Percentiles rank a stretch among this genome's conserved stretches.
These are phyloP conservation scores for Agrilus cyanescens DNA, from an alignment of 2,888 invertebrate species.

Conservation along the genomic window DNA sequence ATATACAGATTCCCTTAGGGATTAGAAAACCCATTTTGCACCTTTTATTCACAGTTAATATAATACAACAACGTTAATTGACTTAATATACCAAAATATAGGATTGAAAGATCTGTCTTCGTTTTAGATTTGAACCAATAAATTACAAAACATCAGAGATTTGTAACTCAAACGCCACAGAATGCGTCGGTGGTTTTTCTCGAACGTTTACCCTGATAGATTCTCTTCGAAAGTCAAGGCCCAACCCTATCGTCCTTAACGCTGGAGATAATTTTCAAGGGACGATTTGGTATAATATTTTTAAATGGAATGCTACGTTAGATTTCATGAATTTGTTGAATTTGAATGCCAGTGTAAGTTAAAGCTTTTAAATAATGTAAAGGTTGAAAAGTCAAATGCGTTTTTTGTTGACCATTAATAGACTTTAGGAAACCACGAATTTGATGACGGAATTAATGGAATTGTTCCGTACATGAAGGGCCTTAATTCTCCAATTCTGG, in stretches of 20 bases:
- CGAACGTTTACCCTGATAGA: conserved; percentile 47
- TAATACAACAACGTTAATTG: no score
- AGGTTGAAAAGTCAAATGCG: no score
- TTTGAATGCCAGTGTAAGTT: conserved; percentile 65
- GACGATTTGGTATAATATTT: conserved; percentile 66
- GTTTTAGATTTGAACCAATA: conserved; percentile 42
- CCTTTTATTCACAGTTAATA: no score
- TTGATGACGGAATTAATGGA: conserved; percentile 58
- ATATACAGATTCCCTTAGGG: no score
- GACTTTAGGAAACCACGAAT: conserved; percentile 74
- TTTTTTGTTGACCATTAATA: no score
- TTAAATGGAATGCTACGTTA: conserved; percentile 62
- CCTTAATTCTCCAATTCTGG: conserved; percentile 51
- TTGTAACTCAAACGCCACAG: conserved; percentile 25
- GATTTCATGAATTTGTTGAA: conserved; percentile 62
- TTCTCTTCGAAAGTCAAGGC: conserved; percentile 30
- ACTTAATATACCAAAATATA: no score
- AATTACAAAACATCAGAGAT: conserved; percentile 45
- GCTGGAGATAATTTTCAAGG: conserved; percentile 80
- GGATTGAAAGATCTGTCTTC: no score
- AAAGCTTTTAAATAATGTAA: no score
- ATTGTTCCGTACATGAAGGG: conserved; percentile 52
- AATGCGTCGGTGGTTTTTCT: conserved; percentile 59
- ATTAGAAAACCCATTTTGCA: no score
- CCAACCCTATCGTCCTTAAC: conserved; percentile 57